phyloP scores from a whole-genome alignment of 2,888 invertebrate genomes.

The Oligia latruncula region DNA sequence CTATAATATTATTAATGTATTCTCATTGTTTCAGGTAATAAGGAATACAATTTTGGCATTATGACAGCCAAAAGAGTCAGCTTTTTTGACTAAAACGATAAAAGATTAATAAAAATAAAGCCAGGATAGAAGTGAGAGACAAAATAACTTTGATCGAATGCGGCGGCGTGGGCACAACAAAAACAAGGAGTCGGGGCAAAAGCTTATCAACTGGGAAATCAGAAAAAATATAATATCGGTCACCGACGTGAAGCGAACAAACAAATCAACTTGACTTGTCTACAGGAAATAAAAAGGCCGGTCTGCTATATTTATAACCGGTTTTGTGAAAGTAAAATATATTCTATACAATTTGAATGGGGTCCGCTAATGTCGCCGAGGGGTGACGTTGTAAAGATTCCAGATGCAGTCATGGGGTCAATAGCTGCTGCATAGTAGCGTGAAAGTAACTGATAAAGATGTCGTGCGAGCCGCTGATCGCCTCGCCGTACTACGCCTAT shows the following conservation, averaged over 20 bases:
- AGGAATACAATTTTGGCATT: neutral
- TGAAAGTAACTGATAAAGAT: conserved; percentile 65
- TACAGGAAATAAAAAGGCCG: conserved; percentile 73
- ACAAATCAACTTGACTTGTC: conserved; percentile 65
- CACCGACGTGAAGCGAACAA: conserved; percentile 60
- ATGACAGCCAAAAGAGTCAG: neutral
- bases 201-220: conserved; percentile 38
- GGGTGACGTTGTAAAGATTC: conserved; percentile 65
- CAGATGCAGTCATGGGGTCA: conserved; percentile 79
- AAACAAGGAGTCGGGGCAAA: conserved; percentile 52
- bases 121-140: conserved; percentile 14
- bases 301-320: conserved; percentile 75
- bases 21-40: neutral
- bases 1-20: neutral
- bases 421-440: conserved; percentile 71
- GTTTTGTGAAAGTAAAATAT: conserved; percentile 71
- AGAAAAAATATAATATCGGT: conserved; percentile 62
- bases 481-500: conserved; percentile 66
- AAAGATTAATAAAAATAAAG: neutral
- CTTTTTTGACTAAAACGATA: neutral
- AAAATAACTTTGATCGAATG: conserved; percentile 20
- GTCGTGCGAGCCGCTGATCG: conserved; percentile 10
- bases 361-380: conserved; percentile 58
- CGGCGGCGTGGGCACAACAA: conserved; percentile 53
- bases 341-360: conserved; percentile 37